Evolutionary conservation across 2,113 vertebrate genomes (phyloP), one percentile per base, ranked within the genome.

Genomic region (Scomber japonicus): DNA sequence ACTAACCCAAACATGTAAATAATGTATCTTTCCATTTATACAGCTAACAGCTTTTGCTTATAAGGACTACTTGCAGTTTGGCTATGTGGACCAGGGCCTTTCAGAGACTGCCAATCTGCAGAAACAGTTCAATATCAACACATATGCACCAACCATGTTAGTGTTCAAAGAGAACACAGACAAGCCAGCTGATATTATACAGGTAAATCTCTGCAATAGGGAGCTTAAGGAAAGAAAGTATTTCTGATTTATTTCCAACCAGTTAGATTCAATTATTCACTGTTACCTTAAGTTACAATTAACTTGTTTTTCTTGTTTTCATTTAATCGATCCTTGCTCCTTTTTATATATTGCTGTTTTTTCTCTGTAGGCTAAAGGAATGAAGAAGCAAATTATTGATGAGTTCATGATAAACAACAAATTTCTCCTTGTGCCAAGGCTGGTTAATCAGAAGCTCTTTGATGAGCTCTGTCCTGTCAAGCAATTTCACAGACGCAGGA

Each of bases 321-420:
- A 45, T 40, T 54, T 15, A 59, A 24, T 56, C 17, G 11, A 1
- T 48, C 7, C 7, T 70, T 1, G 11, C 27, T 3, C 5, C 17
- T 55, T 14, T 19, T 2, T 13, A 0, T 48, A 0, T 35, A 24
- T 19, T 6, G 4, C 16, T 19, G 11, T 55, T 84, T 70, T 12
- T 48, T 76, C 46, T 87, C 80, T 30, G 1, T 92, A 99, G 98
- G 95, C 96, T 48, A 97, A 97, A 88, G 95, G 95, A 11, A 96
- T 99, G 96, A 99, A 97, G 90, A 98, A 97, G 78, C 96, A 96
- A 78, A 96, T 97, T 46, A 96, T 99, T 0, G 97, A 98, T 0
- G 97, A 99, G 90, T 98, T 99, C 89, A 93, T 99, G 78, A 93
- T 96, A 59, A 97, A 97, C 85, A 99, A 99, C 89, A 98, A 97